Evolutionary conservation across 2,888 invertebrate species (phyloP), one percentile per base, ranked within the genome.

Genomic region (Thelaira solivaga): DNA sequence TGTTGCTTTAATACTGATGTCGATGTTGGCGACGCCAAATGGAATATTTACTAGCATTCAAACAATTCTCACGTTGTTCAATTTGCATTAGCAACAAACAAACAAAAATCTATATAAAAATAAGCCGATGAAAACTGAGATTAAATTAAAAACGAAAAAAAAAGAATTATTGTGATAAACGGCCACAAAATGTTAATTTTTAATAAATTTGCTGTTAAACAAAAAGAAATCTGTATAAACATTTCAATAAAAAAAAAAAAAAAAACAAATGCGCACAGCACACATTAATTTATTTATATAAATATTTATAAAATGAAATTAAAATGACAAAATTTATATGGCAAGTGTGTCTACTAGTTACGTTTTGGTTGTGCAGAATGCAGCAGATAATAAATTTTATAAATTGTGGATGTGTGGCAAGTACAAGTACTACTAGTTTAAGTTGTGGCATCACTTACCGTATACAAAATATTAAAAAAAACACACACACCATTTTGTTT

Each of bases 141-240:
- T 53, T 71, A 36, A 71, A 71, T 71, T 62, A 10, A 43, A 65
- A 67, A 68, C 18, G n/a, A 53, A 67, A 68, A 61, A 51, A n/a
- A n/a, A n/a, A n/a, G n/a, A n/a, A n/a, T n/a, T n/a, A n/a, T n/a
- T 64, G 49, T 72, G 64, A 72, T 72, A 57, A 74, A 74, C 67
- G 73, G 59, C 73, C 20, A 29, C 65, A 74, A 74, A 74, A 43
- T 49, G 34, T 51, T 67, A 51, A 74, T 59, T 67, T 67, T 59
- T 31, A 67, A 29, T 51, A 74, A 74, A 74, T 67, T 49, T 67
- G 51, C 18, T 74, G 49, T 61, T 53, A 22, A 62, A 53, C 53
- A 61, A 20, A 59, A 55, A n/a, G n/a, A n/a, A 51, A 36, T 39
- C 29, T 64, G 47, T 72, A 64, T 36, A 64, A 64, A 72, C 64